A percentile compares a stretch with the other conserved stretches of the same genome.
phyloP scores from a whole-genome alignment of 2,113 vertebrate genomes.

The Polypterus senegalus region DNA sequence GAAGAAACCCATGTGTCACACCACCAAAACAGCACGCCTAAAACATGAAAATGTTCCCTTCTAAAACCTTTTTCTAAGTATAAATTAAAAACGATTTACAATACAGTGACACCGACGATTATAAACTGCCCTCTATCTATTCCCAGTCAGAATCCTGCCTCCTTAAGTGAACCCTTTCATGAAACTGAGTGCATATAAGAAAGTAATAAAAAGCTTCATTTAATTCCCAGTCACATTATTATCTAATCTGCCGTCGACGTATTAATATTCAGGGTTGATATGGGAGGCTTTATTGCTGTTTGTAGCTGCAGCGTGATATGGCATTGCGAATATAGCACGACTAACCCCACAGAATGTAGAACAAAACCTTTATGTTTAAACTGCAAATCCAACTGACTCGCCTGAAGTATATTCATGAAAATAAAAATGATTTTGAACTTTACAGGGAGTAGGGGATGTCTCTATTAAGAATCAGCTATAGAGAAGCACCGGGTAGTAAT shows the following conservation, averaged over 20 bases:
- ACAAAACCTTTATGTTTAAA: slow-evolving; percentile 17
- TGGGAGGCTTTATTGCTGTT: slow-evolving; percentile 22
- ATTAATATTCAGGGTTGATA: slow-evolving; percentile 51
- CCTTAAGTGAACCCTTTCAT: slow-evolving; percentile 32
- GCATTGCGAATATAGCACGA: slow-evolving; percentile 15
- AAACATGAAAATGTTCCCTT: too few species aligned
- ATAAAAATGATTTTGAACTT: neutral
- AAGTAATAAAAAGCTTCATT: slow-evolving; percentile 49
- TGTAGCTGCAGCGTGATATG: slow-evolving; percentile 12
- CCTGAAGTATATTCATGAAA: slow-evolving; percentile 6
- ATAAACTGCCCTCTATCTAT: too few species aligned
- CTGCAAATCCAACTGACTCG: slow-evolving; percentile 8
- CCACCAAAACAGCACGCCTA: too few species aligned
- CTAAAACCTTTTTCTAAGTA: too few species aligned
- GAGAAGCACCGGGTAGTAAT: too few species aligned
- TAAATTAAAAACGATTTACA: too few species aligned
- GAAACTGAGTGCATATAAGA: slow-evolving; percentile 27
- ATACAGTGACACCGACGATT: too few species aligned
- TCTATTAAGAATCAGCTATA: too few species aligned
- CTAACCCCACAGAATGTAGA: slow-evolving; percentile 12
- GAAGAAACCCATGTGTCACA: too few species aligned
- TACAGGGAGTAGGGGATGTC: too few species aligned
- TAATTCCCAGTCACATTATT: slow-evolving; percentile 56
- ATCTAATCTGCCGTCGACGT: slow-evolving; percentile 44
- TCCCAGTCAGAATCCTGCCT: slow-evolving; percentile 14